These are phyloP conservation scores for Ammodytes dubius DNA, from an alignment of 2,113 vertebrate species.

Conservation along the genomic window DNA sequence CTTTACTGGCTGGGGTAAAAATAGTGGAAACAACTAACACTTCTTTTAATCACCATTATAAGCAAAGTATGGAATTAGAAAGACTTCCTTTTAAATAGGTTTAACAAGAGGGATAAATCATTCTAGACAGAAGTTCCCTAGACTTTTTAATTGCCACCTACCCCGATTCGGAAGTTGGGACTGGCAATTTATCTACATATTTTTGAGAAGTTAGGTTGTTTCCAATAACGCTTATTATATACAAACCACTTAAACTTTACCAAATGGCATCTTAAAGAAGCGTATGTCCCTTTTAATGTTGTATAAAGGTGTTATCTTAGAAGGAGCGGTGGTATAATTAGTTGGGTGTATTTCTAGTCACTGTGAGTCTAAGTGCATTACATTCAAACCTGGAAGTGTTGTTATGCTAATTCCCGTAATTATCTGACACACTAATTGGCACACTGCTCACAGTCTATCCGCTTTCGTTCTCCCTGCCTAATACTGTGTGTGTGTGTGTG, in stretches of 20 bases:
- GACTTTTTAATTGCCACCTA: constrained; percentile 16
- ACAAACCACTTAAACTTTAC: constrained; percentile 11
- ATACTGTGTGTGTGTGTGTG: neutral
- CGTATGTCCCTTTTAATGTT: constrained; percentile 11
- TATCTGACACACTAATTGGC: constrained; percentile 76
- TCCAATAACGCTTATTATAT: constrained; percentile 4
- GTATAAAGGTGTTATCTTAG: constrained; percentile 35
- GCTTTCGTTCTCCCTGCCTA: constrained; percentile 2
- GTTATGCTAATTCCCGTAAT: constrained; percentile 79
- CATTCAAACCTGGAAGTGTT: constrained; percentile 65
- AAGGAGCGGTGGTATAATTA: constrained; percentile 57
- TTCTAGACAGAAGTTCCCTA: neutral
- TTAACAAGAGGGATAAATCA: neutral
- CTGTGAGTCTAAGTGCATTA: constrained; percentile 43
- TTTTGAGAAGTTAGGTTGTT: constrained; percentile 26
- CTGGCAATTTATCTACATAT: neutral
- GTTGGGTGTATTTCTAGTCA: constrained; percentile 39
- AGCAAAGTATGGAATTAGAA: neutral
- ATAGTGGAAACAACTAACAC: neutral
- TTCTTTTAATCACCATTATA: neutral
- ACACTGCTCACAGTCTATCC: constrained; percentile 51
- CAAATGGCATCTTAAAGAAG: constrained; percentile 24
- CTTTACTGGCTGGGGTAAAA: constrained; percentile 2
- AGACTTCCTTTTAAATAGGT: neutral
- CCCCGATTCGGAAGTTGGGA: neutral